Evolutionary conservation across 1,140 invertebrate species (phyloP), one percentile per base, ranked within the genome.

Genomic region (Solenopsis fugax): DNA sequence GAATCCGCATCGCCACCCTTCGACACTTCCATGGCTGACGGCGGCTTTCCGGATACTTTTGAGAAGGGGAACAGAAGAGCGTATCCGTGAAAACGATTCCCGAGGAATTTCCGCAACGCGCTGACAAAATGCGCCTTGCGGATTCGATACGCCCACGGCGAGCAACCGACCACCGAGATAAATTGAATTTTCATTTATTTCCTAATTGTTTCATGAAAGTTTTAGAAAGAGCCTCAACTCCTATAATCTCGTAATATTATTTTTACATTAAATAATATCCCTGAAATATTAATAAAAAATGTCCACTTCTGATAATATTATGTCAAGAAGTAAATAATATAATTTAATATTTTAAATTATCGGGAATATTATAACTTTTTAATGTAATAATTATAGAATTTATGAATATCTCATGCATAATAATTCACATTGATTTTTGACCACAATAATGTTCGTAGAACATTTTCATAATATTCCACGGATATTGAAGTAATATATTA

Each of bases 11-110:
- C 71, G 82, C 82, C 50, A 75, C 71, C 82, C 82, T 87, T 90
- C 88, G 88, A 87, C 85, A 90, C 88, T 75, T 89, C 34, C 88
- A 89, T 84, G 76, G 88, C 88, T 80, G 85, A 87, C 88, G 67
- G 80, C 41, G 67, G 69, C 69, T 56, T 84, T 50, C 54, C 69
- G 21, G 41, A 60, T 41, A 64, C 69, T 84, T 84, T 73, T 60
- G 41, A 60, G 54, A 62, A 60, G 80, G 67, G 80, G 54, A 84
- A 75, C 10, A 10, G 21, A 48, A 48, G 69, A 45, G 24, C 18
- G 67, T 54, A 80, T 24, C 62, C 29, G 29, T 64, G 75, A 77
- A 77, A 81, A 84, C 21, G 67, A 60, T 73, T 82, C 12, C 54
- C 37, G 10, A 73, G 69, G 29, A 84, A 84, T 52, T 29, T 73